phyloP scores from a whole-genome alignment of 2,113 vertebrate genomes.

The Pholis gunnellus region DNA sequence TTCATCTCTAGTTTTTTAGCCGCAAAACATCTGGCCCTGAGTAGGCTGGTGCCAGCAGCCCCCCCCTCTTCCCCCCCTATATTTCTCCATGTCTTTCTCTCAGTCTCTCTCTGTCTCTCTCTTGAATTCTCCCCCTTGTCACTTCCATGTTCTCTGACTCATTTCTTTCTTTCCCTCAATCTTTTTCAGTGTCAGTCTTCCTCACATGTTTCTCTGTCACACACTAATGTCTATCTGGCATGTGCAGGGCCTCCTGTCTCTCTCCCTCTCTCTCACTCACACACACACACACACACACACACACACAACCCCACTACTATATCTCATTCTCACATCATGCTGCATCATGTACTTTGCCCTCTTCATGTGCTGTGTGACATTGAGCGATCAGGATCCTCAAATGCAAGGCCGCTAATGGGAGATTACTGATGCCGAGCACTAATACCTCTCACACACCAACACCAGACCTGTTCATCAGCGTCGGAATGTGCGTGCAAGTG shows the following conservation, averaged over 20 bases:
- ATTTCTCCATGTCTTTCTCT: slow-evolving; percentile 62
- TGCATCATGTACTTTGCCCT: slow-evolving; percentile 51
- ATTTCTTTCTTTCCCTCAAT: slow-evolving; percentile 63
- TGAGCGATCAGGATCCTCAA: slow-evolving; percentile 68
- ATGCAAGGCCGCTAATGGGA: slow-evolving; percentile 69
- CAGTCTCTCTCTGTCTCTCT: slow-evolving; percentile 57
- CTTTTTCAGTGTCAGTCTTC: slow-evolving; percentile 65
- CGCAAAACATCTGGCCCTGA: slow-evolving; percentile 85
- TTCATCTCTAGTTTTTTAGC: slow-evolving; percentile 84
- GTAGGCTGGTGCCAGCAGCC: slow-evolving; percentile 79
- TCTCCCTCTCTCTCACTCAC: neutral
- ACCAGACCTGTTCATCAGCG: slow-evolving; percentile 52
- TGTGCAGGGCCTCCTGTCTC: slow-evolving; percentile 33
- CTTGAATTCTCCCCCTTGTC: slow-evolving; percentile 68
- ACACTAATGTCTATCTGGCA: slow-evolving; percentile 47
- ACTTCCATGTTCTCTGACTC: slow-evolving; percentile 73
- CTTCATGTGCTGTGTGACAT: slow-evolving; percentile 61
- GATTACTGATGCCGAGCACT: slow-evolving; percentile 70
- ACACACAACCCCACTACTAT: slow-evolving; percentile 4
- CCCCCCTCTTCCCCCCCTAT: slow-evolving; percentile 48
- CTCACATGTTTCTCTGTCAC: slow-evolving; percentile 69
- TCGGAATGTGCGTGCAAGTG: slow-evolving; percentile 16
- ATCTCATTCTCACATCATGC: slow-evolving; percentile 51
- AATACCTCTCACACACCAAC: slow-evolving; percentile 71
- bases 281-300: neutral